Base-by-base conservation (phyloP, 1,140 invertebrate species). In the Drosophila kurseongensis region DNA sequence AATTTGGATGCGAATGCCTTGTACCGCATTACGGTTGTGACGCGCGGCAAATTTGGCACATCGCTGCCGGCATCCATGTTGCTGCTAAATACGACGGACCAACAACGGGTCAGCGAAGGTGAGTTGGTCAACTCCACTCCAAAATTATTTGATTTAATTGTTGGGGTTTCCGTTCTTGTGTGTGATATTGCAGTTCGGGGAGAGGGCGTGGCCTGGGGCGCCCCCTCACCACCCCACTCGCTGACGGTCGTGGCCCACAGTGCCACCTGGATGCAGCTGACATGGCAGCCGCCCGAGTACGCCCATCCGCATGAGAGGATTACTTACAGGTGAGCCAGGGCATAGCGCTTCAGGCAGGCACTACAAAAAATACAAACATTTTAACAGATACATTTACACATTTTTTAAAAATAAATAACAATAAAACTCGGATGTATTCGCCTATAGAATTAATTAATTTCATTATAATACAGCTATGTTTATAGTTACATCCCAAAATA, bases 221-320 rank as follows among this genome's bases (percentile, higher is more conserved):
- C 96, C 1, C 95, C 96, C 4, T 96, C 96, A 1, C 95, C 96
- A 0, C 96, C 96, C 0, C 96, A 97, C 86, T 95, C 95, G 1
- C 91, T 97, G 16, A 94, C 96, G 4, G 95, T 97, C n/a, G 95
- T 95, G 1, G 94, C 94, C 55, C 96, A 96, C 74, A 96, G 95
- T 52, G 96, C 96, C 27, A 96, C 95, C 9, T 96, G 95, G 94
- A 94, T 97, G 55, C 95, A 96, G 7, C 93, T 97, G 36, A 94
- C 94, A 32, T 97, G 96, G 96, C 96, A 97, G 84, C 96, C 96
- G 13, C 96, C 96, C 0, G 95, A 96, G 90, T 95, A 96, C 91
- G 95, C 95, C 42, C 95, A 96, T 91, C 96, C 96, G 0, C 94
- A 95, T 35, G 96, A 97, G 82, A 94, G 95, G 77, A 94, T 97